Base-by-base conservation (phyloP, 2,797 vertebrate species). In the Oryzias dopingdopingensis region DNA sequence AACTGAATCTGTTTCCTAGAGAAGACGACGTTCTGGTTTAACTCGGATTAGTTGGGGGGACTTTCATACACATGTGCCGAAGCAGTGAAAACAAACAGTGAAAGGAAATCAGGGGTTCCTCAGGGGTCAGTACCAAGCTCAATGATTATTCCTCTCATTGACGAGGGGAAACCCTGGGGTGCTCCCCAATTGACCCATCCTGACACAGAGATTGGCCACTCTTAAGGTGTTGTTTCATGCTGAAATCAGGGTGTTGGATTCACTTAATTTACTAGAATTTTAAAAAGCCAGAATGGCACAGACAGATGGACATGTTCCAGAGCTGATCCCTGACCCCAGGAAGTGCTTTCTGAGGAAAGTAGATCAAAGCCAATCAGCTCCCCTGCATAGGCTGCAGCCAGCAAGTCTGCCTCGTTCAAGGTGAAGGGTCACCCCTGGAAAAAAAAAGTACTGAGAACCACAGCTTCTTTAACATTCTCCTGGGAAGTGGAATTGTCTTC, bases 301-400 rank as follows among this genome's bases (percentile, higher is more conserved):
- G 90, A 91, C 84, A 87, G 87, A 90, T 79, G 85, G 89, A 91
- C 87, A 90, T 91, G 86, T 91, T 92, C 90, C 90, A 93, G 92
- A 90, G 72, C 49, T 23, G 83, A 90, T 89, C 91, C 82, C 61
- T 86, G 87, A 88, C 89, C 91, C 80, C 84, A 90, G 91, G 90
- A 91, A 92, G 89, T 88, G 86, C 87, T 90, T 89, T 86, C 81
- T 62, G 79, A 71, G 81, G 68, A 79, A 76, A 81, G 82, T 59
- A 88, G 89, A 92, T 92, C 91, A 93, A 91, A 92, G 90, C 85
- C 87, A 87, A 89, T 91, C 88, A 85, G 87, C 88, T 90, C 90
- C 88, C 80, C 89, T 44, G 62, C 76, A 62, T 84, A 75, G 89
- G 76, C 72, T 73, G 81, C 74, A 87, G 91, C 88, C 90, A 90